Percentiles rank a stretch among this genome's conserved stretches.
phyloP scores from a whole-genome alignment of 2,113 vertebrate species.

The Lepus americanus region DNA sequence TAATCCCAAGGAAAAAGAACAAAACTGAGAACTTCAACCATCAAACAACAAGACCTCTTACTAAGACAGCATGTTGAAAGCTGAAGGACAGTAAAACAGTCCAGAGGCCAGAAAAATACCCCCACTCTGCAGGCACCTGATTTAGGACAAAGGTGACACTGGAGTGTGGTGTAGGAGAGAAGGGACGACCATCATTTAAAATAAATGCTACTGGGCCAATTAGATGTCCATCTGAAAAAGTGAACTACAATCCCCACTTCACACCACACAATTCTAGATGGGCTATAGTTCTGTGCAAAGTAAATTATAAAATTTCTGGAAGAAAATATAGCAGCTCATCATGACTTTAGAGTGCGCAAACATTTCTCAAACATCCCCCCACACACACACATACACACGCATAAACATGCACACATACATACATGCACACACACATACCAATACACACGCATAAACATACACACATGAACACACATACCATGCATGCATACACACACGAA shows the following conservation, averaged over 20 bases:
- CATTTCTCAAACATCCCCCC: not conserved
- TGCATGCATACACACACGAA: too few relatives aligned
- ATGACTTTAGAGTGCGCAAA: not conserved
- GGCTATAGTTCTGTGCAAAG: not conserved
- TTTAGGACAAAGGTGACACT: not conserved
- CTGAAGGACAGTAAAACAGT: not conserved
- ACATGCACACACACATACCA: too few relatives aligned
- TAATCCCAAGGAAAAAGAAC: constrained; percentile 1
- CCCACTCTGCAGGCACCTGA: not conserved
- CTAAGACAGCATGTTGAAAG: not conserved
- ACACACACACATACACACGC: too few relatives aligned
- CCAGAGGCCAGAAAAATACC: not conserved
- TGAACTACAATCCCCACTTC: not conserved
- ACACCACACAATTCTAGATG: not conserved
- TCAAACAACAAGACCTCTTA: not conserved
- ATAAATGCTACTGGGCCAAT: not conserved
- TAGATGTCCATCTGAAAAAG: not conserved
- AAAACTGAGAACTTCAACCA: not conserved
- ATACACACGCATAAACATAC: too few relatives aligned
- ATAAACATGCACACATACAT: too few relatives aligned
- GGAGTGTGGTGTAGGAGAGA: not conserved
- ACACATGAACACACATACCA: too few relatives aligned
- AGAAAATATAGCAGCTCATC: not conserved
- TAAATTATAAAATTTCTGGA: not conserved
- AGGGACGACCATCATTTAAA: not conserved